phyloP scores from a whole-genome alignment of 2,113 vertebrate species.

The Phalacrocorax aristotelis region DNA sequence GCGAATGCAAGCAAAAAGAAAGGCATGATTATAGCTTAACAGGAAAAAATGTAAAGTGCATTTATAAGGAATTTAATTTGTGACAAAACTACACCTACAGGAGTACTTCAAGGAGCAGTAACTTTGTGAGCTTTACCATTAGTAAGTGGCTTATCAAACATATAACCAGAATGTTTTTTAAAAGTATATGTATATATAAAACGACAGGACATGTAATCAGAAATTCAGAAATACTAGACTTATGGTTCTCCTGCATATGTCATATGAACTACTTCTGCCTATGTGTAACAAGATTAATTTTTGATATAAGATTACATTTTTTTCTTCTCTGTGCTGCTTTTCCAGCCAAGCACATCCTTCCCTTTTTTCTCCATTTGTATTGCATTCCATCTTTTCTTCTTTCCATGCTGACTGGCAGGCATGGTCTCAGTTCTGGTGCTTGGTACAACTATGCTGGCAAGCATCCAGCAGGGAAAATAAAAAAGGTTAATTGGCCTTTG shows the following conservation, averaged over 20 bases:
- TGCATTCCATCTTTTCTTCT: not conserved
- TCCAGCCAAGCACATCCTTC: not conserved
- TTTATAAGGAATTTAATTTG: not conserved
- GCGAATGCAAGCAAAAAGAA: not conserved
- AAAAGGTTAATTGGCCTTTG: not conserved
- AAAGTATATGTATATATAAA: not conserved
- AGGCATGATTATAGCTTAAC: not conserved
- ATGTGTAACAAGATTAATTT: not conserved
- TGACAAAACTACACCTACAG: not conserved
- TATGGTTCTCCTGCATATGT: not conserved
- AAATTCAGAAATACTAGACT: not conserved
- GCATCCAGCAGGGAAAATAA: not conserved
- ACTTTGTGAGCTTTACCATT: not conserved
- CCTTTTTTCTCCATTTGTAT: not conserved
- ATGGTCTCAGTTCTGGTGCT: not conserved
- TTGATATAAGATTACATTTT: not conserved
- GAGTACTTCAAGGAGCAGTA: not conserved
- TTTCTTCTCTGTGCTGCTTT: not conserved
- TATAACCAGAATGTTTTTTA: not conserved
- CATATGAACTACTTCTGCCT: not conserved
- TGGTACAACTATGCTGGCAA: not conserved
- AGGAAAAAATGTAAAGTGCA: not conserved
- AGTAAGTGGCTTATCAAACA: not conserved
- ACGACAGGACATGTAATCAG: not conserved
- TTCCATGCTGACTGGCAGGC: not conserved